Evolutionary conservation across 2,888 invertebrate species (phyloP), one percentile per base, ranked within the genome.

Genomic region (Lampropteryx suffumata): DNA sequence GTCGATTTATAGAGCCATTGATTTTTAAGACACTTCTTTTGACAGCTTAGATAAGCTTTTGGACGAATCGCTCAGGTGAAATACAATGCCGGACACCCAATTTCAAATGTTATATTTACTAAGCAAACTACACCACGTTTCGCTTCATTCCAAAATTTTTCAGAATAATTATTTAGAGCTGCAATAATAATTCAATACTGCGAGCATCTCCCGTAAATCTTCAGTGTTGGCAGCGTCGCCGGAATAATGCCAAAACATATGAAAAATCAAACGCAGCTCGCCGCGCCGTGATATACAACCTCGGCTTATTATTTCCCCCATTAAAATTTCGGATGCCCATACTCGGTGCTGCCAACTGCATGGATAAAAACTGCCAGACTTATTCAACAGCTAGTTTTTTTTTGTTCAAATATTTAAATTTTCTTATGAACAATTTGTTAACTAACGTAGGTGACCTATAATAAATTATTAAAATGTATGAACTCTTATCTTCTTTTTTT

Each of bases 261-360:
- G 82, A 82, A 82, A 83, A 84, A 85, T 84, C 84, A 86, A 84
- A 83, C 71, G 72, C 82, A 82, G 72, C 30, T 42, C 64, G 60
- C 65, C 61, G 53, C 59, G 5, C 17, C 62, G 53, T 84, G 84
- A 87, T 84, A 82, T 78, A 87, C 76, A 71, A 67, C 55, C 55
- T 45, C 37, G 65, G 82, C 80, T 87, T 85, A 87, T 86, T 87
- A 87, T 87, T 87, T 84, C 79, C 78, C 69, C 86, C 84, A 85
- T 87, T 87, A 82, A 86, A 83, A 86, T 81, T 82, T 82, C 79
- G 75, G 79, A 84, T 81, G 77, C 58, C 61, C 67, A 67, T 73
- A 71, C 66, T 63, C 43, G 8, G 43, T 52, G 47, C 9, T 44
- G 39, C 52, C 48, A 43, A 12, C 47, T 42, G 21, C 17, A 6